phyloP scores from a whole-genome alignment of 2,113 vertebrate species.

The Tursiops truncatus region DNA sequence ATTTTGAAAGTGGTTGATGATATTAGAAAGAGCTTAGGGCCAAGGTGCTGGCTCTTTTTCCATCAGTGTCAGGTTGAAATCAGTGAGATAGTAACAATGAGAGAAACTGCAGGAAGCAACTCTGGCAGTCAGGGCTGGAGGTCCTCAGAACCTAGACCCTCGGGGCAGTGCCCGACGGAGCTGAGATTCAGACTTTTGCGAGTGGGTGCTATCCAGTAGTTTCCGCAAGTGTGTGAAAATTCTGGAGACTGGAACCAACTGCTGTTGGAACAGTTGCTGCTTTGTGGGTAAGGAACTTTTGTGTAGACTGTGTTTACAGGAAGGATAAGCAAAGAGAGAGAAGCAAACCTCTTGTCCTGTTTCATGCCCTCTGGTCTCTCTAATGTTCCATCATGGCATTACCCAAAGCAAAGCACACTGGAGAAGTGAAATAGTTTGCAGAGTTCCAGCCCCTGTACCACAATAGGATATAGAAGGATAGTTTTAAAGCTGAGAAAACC shows the following conservation, averaged over 20 bases:
- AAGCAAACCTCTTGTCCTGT: neutral
- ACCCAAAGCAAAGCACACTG: neutral
- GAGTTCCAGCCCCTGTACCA: too few relatives aligned
- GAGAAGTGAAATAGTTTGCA: neutral
- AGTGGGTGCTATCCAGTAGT: accelerated
- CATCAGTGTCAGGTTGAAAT: accelerated
- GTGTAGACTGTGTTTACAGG: accelerated
- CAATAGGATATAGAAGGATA: accelerated
- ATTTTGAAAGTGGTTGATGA: accelerated
- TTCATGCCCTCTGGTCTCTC: neutral
- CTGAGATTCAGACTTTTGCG: too few relatives aligned
- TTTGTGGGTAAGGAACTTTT: too few relatives aligned
- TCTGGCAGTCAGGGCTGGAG: neutral
- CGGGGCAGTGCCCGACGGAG: accelerated
- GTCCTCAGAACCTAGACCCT: accelerated
- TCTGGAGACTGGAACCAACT: neutral
- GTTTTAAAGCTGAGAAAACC: neutral
- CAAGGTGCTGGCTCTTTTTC: accelerated
- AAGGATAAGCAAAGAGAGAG: neutral
- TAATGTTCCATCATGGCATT: accelerated
- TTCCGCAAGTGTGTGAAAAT: too few relatives aligned
- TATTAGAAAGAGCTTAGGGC: too few relatives aligned
- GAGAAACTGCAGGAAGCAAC: neutral
- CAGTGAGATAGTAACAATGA: accelerated
- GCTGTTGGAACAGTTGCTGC: too few relatives aligned